These are phyloP conservation scores for Maniola hyperantus DNA, from an alignment of 2,888 invertebrate species.

Conservation along the genomic window DNA sequence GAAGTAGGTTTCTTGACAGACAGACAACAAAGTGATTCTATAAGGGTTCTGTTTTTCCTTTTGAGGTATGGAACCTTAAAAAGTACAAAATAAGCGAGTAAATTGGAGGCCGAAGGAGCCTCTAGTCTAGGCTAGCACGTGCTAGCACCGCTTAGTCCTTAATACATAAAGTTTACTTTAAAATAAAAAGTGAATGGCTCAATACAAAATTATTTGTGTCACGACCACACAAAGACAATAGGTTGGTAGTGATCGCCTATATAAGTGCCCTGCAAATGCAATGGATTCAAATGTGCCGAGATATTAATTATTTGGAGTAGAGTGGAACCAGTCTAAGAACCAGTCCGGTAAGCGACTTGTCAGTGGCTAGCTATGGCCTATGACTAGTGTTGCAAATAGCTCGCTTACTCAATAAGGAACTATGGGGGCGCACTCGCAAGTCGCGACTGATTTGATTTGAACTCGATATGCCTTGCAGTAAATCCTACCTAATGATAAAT, in stretches of 20 bases:
- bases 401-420: conserved; percentile 39
- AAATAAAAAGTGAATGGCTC: conserved; percentile 9
- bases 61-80: no score
- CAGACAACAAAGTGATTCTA: no score
- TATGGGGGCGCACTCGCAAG: conserved; percentile 14
- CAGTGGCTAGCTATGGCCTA: conserved; percentile 17
- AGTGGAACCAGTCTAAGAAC: conserved; percentile 25
- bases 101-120: no score
- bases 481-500: no score
- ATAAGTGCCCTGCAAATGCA: conserved; percentile 20
- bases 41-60: no score
- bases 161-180: not conserved
- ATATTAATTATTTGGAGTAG: conserved; percentile 33
- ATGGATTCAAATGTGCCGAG: conserved; percentile 25
- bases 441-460: conserved; percentile 15
- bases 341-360: conserved; percentile 33
- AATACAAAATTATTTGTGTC: conserved; percentile 5
- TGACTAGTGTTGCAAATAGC: conserved; percentile 38
- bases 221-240: conserved; percentile 29
- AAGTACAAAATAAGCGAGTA: no score
- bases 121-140: no score
- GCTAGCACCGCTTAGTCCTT: not conserved
- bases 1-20: no score
- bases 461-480: not conserved
- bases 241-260: not conserved